Base-by-base conservation (phyloP, 2,113 vertebrate species). In the Pampusana beccarii region DNA sequence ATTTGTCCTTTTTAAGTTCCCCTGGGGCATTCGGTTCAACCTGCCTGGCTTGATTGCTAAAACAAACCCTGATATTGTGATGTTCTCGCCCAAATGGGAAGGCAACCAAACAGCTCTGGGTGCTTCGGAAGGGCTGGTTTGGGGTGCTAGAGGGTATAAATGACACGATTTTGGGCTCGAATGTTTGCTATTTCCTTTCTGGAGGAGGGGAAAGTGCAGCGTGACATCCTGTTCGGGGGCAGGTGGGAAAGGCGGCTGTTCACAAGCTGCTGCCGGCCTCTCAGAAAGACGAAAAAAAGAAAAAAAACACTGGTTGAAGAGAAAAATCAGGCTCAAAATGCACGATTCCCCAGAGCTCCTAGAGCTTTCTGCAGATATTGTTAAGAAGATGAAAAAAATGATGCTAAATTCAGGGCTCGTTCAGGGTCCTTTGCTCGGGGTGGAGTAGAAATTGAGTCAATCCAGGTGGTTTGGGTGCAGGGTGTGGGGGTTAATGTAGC, bases 81-180 rank as follows among this genome's bases (percentile, higher is more conserved):
- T 34, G 58, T 46, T 54, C 56, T 60, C 64, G 24, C 65, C 50
- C 65, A 56, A 17, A 54, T 3, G 6, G 6, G 67, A 48, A 9
- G 11, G 62, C 26, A 51, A 48, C 69, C 2, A 0, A 3, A 38
- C 38, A 10, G 24, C 42, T 7, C 26, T 2, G 48, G 58, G 42
- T 1, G 8, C n/a, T 64, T 11, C 17, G 0, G 8, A 29, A 29
- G 69, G 56, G 56, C 16, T 10, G 6, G 10, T 46, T 6, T 2
- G 31, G 42, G 73, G 13, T 48, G 42, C 23, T 17, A 6, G 73
- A 15, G 61, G 34, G 66, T 56, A 65, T 56, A 48, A n/a, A 16
- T 5, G 4, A 9, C 34, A 6, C 0, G 2, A 5, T 4, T 48
- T 50, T 1, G 36, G 48, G 54, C 50, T 70, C 5, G 24, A 44